Evolutionary conservation across 1,140 invertebrate genomes (phyloP).

Genomic region (Triops longicaudatus): DNA sequence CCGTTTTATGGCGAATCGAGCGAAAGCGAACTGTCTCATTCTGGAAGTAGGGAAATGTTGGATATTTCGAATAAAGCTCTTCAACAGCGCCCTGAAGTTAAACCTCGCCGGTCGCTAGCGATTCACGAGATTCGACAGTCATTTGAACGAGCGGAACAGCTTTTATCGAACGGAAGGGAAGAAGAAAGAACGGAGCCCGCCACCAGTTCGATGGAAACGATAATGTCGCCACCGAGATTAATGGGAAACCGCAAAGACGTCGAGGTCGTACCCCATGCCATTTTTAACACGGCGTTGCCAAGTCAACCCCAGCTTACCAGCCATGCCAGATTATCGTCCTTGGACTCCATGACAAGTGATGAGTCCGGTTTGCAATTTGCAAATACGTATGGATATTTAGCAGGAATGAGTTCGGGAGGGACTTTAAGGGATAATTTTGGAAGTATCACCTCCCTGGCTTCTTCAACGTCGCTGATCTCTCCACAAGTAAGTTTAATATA

Average conservation of each 20-base stretch:
- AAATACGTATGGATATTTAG: not conserved
- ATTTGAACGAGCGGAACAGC: slow-evolving; percentile 47
- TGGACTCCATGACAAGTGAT: slow-evolving; percentile 45
- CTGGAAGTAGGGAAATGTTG: slow-evolving; percentile 33
- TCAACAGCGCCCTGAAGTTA: slow-evolving; percentile 30
- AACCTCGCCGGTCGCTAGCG: not conserved
- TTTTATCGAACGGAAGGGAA: slow-evolving; percentile 26
- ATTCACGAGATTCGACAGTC: slow-evolving; percentile 49
- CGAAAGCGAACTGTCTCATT: slow-evolving; percentile 30
- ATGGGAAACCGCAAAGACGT: slow-evolving; percentile 15
- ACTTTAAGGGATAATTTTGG: slow-evolving; percentile 47
- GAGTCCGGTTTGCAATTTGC: slow-evolving; percentile 37
- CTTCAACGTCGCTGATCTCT: slow-evolving; percentile 53
- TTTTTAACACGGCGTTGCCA: slow-evolving; percentile 20
- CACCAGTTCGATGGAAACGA: not conserved
- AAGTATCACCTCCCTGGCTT: slow-evolving; percentile 52
- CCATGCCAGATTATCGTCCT: slow-evolving; percentile 43
- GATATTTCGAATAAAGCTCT: slow-evolving; percentile 30
- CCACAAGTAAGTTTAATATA: slow-evolving; percentile 46
- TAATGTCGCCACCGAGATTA: slow-evolving; percentile 1
- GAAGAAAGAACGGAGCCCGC: not conserved
- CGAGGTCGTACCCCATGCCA: slow-evolving; percentile 18
- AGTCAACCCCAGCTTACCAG: slow-evolving; percentile 25
- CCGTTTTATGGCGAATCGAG: slow-evolving; percentile 31
- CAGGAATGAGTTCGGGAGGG: not conserved